A percentile compares a stretch with the other conserved stretches of the same genome.
Evolutionary conservation across 2,888 invertebrate species (phyloP).

Genomic region (Tineola bisselliella): DNA sequence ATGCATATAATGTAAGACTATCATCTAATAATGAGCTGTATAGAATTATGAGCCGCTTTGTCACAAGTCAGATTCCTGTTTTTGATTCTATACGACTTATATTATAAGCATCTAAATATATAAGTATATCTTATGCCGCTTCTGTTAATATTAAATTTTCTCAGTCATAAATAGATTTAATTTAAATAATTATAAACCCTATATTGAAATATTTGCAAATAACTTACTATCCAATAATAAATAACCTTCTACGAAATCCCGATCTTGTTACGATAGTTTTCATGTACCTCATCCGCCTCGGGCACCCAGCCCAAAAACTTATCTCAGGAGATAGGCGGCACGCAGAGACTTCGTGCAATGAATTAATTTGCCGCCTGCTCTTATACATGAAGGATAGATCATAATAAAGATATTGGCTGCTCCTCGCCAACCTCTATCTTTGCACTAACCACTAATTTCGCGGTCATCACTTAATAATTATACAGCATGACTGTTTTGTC

Average conservation of each 20-base stretch:
- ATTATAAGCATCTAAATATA: no score
- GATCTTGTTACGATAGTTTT: slow-evolving; percentile 58
- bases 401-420: slow-evolving; percentile 48
- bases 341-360: slow-evolving; percentile 42
- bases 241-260: slow-evolving; percentile 20
- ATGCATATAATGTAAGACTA: no score
- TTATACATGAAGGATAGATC: slow-evolving; percentile 48
- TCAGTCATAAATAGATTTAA: no score
- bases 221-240: neutral
- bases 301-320: slow-evolving; percentile 30
- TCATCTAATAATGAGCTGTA: no score
- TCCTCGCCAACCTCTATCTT: slow-evolving; percentile 12
- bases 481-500: neutral
- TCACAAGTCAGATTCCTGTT: no score
- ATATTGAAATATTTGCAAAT: neutral
- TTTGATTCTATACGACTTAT: no score
- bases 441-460: slow-evolving; percentile 7
- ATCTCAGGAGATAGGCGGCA: slow-evolving; percentile 40
- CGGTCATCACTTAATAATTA: neutral
- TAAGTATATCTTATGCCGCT: no score
- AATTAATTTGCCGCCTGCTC: slow-evolving; percentile 55
- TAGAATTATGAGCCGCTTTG: no score
- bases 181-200: no score
- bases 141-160: no score
- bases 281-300: slow-evolving; percentile 18